Evolutionary conservation across 1,140 invertebrate genomes (phyloP), one percentile per base, ranked within the genome.

Genomic region (Olivierus martensii): DNA sequence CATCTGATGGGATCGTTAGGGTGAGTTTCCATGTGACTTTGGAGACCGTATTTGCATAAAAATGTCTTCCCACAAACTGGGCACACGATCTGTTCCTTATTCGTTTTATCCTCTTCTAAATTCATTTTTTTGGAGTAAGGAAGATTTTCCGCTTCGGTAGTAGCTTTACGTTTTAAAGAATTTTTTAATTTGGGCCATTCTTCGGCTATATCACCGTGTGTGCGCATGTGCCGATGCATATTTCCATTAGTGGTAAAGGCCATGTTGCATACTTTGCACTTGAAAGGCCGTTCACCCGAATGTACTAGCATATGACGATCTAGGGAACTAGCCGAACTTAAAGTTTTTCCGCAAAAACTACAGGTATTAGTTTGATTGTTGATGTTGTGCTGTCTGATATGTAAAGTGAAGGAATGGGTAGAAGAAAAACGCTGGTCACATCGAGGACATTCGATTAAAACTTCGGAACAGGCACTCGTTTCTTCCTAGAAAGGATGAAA

Each of bases 181-280:
- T 14, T n/a, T 4, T 15, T 36, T 9, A 19, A 15, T 9, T 46
- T 22, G 9, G 21, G n/a, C n/a, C n/a, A 46, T 2, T 35, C 7
- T 5, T 36, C 7, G 35, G 14, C 38, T 15, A 3, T 35, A 7
- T 12, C 17, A 17, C 71, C 72, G 66, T 83, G 81, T 0, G 80
- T 85, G 47, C 82, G 72, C 70, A 84, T 77, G 65, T 89, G 86
- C 28, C 85, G 71, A 62, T 86, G 84, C 83, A 90, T 87, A 65
- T 87, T 87, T 10, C 84, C 84, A 66, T 87, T 89, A 3, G 84
- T 89, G 36, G 83, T 87, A 69, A 90, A 91, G 3, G 82, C 78
- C 66, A 84, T 78, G 15, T 78, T 74, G 66, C 86, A 90, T 58
- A 78, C 76, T 60, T 78, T 77, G 67, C 86, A 89, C 59, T 79